Evolutionary conservation across 2,113 vertebrate genomes (phyloP), one percentile per base, ranked within the genome.

Genomic region (Engraulis encrasicolus): DNA sequence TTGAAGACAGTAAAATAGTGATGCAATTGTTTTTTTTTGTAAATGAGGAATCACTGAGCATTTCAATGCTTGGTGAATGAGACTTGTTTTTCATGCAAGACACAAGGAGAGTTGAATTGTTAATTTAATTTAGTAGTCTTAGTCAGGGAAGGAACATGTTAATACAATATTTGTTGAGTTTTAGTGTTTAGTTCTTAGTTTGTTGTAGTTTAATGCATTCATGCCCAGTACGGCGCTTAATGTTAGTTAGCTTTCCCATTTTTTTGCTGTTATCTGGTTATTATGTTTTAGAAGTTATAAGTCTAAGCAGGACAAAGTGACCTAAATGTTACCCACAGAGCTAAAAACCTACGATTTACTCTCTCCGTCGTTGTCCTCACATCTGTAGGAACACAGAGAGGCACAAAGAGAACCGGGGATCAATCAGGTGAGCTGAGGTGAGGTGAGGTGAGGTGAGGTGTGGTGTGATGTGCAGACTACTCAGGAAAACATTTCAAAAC

Each of bases 301-400:
- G 85, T 83, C 84, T 83, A 87, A 89, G 88, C 71, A 61, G 90
- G 86, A 90, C 89, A 54, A 85, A 91, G 89, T n/a, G 89, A 74
- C 66, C 88, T 84, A 89, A 90, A 91, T 93, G 95, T 96, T 94
- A 93, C 94, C 95, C 96, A 95, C 94, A 91, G 91, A 94, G 93
- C 93, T 94, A 93, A 95, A 95, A 94, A 94, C 90, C 92, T 95
- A 95, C 90, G 94, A 92, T 93, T 94, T 95, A 94, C 94, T 93
- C 86, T 95, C 95, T 94, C 93, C 95, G 91, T 88, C 93, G 91
- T 92, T 93, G 92, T 91, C 90, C 92, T 93, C 92, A 95, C 91
- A 96, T 96, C 96, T 96, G 95, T 87, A 95, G 94, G 91, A 92
- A 96, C 82, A 82, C 85, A 85, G 77, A 84, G 81, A 84, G 50